Evolutionary conservation across 2,797 vertebrate genomes (phyloP), one percentile per base, ranked within the genome.

Genomic region (Percopsis omiscomaycus): DNA sequence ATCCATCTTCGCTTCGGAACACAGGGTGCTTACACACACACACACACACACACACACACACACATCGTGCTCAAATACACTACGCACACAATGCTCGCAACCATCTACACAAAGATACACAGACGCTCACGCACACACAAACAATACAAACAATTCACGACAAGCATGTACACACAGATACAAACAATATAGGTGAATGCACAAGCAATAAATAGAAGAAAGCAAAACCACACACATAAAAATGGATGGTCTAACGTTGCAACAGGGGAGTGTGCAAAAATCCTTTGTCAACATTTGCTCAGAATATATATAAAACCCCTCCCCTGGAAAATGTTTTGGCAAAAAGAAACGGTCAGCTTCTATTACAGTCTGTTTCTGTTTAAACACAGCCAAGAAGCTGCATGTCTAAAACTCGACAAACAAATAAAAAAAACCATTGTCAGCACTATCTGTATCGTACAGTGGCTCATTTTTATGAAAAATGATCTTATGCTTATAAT

Each of bases 331-430:
- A 22, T 22, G 22, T 22, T 22, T 22, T 22, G 22, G 71, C 51
- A 61, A 58, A 85, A 67, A 54, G 65, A 67, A 64, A 71, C 77
- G 75, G 77, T 32, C 64, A 52, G 71, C 60, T 83, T 78, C 67
- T 68, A 82, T 82, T 75, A 77, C 60, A 29, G 66, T 70, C 81
- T 85, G 84, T 79, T 82, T 88, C 79, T 81, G 80, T 79, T 89
- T 85, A 73, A 73, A 58, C 45, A 0, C 45, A 59, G 48, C 61
- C 2, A 45, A 79, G 84, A 75, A 0, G 29, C 68, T 55, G 15
- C 81, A 75, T 77, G 73, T 72, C 61, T 75, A 48, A 64, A 65
- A 46, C 56, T 60, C 66, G 16, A 32, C 59, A 5, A 14, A n/a
- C 4, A 50, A n/a, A 56, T 60, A 49, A 44, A 9, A 28, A 15